Conservation (phyloP, 2,888 invertebrate genomes). For the Atrina japonica region DNA sequence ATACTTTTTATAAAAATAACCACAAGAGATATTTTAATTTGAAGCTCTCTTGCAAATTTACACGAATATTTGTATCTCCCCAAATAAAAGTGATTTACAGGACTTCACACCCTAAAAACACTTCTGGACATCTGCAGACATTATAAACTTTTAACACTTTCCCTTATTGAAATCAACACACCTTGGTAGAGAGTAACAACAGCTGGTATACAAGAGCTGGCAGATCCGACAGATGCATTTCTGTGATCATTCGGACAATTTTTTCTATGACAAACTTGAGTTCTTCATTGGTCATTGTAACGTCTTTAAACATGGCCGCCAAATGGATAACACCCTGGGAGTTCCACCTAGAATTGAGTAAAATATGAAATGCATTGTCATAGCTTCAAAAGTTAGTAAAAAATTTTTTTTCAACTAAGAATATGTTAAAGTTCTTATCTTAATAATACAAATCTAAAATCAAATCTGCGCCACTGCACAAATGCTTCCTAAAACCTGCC, state of each 20-base stretch:
- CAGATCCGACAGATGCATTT: slow-evolving; percentile 76
- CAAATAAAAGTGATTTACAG: no score
- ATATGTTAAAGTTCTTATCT: no score
- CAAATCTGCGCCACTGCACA: no score
- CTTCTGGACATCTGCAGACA: no score
- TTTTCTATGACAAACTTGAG: slow-evolving; percentile 78
- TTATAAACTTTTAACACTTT: background rate
- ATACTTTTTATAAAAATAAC: no score
- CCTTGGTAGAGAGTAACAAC: slow-evolving; percentile 78
- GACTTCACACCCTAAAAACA: no score
- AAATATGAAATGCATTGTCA: background rate
- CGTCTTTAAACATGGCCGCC: slow-evolving; percentile 78
- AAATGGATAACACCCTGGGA: slow-evolving; percentile 71
- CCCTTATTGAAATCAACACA: slow-evolving; percentile 38
- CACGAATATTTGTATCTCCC: no score
- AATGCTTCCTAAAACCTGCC: no score
- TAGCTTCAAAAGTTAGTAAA: background rate
- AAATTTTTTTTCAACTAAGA: no score
- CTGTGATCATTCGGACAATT: slow-evolving; percentile 73
- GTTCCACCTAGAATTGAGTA: slow-evolving; percentile 71
- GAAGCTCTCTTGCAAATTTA: no score
- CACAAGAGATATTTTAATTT: no score
- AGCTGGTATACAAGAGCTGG: slow-evolving; percentile 80
- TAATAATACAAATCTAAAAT: no score
- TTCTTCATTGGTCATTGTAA: slow-evolving; percentile 75